Conservation (phyloP, 2,113 vertebrate species). For the Circaetus cinerascens region DNA sequence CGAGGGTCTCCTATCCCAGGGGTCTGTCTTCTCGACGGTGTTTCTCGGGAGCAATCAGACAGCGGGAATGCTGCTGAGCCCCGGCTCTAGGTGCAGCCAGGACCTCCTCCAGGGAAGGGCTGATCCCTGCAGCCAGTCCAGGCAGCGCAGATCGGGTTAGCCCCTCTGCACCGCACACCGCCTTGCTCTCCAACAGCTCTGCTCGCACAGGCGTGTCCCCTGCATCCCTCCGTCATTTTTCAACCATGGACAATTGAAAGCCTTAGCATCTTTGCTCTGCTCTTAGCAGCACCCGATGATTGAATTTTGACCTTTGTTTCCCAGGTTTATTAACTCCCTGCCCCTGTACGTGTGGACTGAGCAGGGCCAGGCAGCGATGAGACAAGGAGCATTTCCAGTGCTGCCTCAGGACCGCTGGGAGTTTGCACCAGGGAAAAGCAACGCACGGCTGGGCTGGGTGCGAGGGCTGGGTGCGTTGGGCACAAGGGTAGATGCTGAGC, state of each 20-base stretch:
- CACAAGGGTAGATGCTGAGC: background rate
- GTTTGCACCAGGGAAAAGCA: background rate
- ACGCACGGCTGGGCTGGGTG: background rate
- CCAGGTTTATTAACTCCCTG: background rate
- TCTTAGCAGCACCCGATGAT: background rate
- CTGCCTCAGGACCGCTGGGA: background rate
- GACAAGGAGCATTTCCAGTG: background rate
- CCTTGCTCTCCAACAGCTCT: background rate
- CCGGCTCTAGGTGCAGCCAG: background rate
- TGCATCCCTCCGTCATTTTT: background rate
- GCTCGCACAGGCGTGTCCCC: background rate
- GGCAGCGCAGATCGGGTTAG: rapidly evolving
- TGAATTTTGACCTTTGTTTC: background rate
- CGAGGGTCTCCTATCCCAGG: background rate
- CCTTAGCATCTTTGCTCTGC: background rate
- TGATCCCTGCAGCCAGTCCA: background rate
- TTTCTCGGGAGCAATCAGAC: rapidly evolving
- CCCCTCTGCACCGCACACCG: background rate
- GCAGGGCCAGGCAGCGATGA: background rate
- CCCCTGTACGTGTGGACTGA: background rate
- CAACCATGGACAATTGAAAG: background rate
- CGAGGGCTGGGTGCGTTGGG: background rate
- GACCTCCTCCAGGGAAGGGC: background rate
- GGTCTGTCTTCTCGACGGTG: rapidly evolving
- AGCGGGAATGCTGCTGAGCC: background rate